phyloP scores from a whole-genome alignment of 37 sponge, comb jelly and placozoan genomes.

The Crambe crambe region DNA sequence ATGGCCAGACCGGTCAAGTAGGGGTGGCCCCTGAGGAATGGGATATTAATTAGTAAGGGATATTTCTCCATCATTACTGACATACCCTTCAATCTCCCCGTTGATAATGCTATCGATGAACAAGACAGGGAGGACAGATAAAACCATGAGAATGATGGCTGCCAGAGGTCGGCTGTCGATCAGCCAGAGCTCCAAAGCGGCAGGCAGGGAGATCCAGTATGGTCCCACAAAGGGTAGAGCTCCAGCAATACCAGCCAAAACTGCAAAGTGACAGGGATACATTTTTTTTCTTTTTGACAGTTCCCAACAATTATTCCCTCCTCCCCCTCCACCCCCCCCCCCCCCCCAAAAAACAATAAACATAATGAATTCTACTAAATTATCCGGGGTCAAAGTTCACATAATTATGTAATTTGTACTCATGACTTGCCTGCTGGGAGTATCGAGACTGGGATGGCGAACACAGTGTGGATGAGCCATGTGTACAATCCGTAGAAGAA shows the following conservation, averaged over 20 bases:
- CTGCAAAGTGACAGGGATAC: no score
- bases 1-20: slow-evolving; percentile 94
- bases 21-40: slow-evolving; percentile 82
- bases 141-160: slow-evolving; percentile 55
- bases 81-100: slow-evolving; percentile 91
- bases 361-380: no score
- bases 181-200: slow-evolving; percentile 89
- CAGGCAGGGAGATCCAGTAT: slow-evolving; percentile 92
- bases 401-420: no score
- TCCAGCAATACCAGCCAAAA: slow-evolving; percentile 82
- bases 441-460: slow-evolving; percentile 79
- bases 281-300: no score
- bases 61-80: not conserved
- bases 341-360: not conserved
- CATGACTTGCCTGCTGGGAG: slow-evolving; percentile 84
- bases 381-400: no score
- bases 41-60: no score
- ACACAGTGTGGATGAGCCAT: slow-evolving; percentile 88
- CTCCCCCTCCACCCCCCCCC: not conserved
- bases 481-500: slow-evolving; percentile 94
- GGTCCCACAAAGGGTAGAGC: slow-evolving; percentile 91
- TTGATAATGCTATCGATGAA: slow-evolving; percentile 87
- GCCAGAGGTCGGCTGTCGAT: slow-evolving; percentile 58
- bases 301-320: not conserved
- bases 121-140: slow-evolving; percentile 84